Base-by-base conservation (phyloP, 37 sponge, comb jelly and placozoan species). In the Diacarnus erythraeanus region DNA sequence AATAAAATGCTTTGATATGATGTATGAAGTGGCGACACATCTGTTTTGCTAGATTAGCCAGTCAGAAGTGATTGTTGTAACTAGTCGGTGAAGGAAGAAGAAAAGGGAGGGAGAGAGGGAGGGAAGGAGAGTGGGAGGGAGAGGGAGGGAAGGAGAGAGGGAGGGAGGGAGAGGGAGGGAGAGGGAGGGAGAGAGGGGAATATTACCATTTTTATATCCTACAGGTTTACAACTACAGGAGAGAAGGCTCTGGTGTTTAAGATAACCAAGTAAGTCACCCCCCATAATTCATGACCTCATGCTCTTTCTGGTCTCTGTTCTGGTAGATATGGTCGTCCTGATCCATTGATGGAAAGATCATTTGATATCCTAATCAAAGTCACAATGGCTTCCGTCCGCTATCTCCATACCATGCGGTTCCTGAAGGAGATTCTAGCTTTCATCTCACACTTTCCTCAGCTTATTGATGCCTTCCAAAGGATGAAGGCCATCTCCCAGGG, bases 371-470 rank as follows among this genome's bases (percentile, higher is more conserved):
- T 79, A n/a, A 89, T 74, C 22, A 51, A 79, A 18, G 83, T 96
- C 38, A 42, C 42, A n/a, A 72, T 96, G 88, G 54, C 90, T 0
- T 86, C 97, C 0, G 90, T 98, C 6, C 77, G 97, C 34, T 98
- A 98, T 72, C 90, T 98, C n/a, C 99, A 98, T 79, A 98, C 99
- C 34, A 92, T 94, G 84, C 72, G 97, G 63, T 98, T 96, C 79
- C 90, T 94, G 67, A 92, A 89, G 77, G 99, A 98, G 78, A 77
- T 83, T 20, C 60, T 98, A 15, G 95, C 99, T 20, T 98, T 98
- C 70, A 82, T 88, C 65, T 80, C 89, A 59, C 99, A 98, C 71
- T 98, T 98, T 59, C 88, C 90, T 23, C 97, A 96, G 66, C 83
- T 93, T 34, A 90, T 93, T 22, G 97, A 96, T 82, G 97, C 97